Evolutionary conservation across 2,113 vertebrate species (phyloP).

Genomic region (Mormoops blainvillei): DNA sequence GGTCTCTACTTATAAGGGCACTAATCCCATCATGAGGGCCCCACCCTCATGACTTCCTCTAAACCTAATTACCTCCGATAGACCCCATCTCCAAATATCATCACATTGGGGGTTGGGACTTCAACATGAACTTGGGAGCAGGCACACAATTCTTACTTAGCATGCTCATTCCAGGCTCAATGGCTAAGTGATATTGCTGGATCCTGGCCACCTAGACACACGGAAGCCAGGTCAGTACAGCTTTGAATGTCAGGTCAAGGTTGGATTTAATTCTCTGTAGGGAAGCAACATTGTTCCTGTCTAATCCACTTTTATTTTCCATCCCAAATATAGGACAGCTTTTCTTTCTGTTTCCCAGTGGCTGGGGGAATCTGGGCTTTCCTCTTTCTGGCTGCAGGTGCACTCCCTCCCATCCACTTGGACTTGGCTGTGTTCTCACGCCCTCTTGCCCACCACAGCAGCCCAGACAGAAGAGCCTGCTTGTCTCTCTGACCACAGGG

Average conservation of each 20-base stretch:
- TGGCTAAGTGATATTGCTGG: background rate
- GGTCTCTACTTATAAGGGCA: background rate
- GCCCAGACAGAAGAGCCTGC: background rate
- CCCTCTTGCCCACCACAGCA: background rate
- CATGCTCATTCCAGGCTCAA: background rate
- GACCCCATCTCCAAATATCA: background rate
- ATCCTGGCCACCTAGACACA: background rate
- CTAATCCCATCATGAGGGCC: background rate
- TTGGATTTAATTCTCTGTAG: background rate
- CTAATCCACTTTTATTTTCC: conserved; percentile 35
- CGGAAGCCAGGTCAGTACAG: background rate
- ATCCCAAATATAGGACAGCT: conserved; percentile 33
- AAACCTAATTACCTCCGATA: background rate
- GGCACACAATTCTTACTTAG: no score
- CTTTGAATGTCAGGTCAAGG: background rate
- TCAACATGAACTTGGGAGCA: background rate
- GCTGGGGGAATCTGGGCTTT: background rate
- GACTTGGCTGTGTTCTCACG: background rate
- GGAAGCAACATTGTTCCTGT: background rate
- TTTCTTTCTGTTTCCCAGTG: conserved; percentile 4
- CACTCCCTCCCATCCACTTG: background rate
- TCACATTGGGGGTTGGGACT: background rate
- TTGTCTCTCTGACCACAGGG: background rate
- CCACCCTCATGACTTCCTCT: background rate
- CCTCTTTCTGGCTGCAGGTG: conserved; percentile 2